phyloP scores from a whole-genome alignment of 1,140 invertebrate genomes.

The Drosophila jambulina region DNA sequence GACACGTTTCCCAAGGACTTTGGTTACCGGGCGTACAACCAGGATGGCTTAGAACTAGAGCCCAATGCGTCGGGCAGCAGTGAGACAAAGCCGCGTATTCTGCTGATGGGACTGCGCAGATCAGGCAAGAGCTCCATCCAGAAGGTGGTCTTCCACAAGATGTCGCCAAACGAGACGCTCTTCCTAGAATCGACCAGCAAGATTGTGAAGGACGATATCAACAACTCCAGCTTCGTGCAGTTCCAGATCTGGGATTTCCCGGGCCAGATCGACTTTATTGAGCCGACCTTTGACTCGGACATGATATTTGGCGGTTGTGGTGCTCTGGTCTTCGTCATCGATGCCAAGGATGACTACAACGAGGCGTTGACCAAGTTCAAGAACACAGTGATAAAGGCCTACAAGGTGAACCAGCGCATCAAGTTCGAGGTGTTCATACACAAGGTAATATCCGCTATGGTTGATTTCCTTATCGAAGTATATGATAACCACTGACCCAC shows the following conservation, averaged over 20 bases:
- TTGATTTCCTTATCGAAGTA: slow-evolving; percentile 14
- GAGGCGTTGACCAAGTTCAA: slow-evolving; percentile 97
- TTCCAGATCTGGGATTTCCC: slow-evolving; percentile 99
- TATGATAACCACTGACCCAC: neutral
- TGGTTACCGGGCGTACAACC: slow-evolving; percentile 94
- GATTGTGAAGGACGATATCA: slow-evolving; percentile 98
- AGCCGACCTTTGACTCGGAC: slow-evolving; percentile 97
- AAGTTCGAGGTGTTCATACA: slow-evolving; percentile 99
- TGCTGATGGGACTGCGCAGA: slow-evolving; percentile 97
- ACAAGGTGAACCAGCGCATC: slow-evolving; percentile 97
- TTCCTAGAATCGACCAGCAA: slow-evolving; percentile 99
- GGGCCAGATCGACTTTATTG: slow-evolving; percentile 99
- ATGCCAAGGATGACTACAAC: slow-evolving; percentile 99
- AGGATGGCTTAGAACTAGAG: slow-evolving; percentile 86
- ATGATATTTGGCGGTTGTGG: slow-evolving; percentile 98
- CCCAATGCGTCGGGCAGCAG: slow-evolving; percentile 62
- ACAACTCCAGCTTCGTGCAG: slow-evolving; percentile 99
- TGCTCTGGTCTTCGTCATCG: slow-evolving; percentile 99
- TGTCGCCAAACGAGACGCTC: slow-evolving; percentile 99
- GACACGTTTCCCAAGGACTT: slow-evolving; percentile 97
- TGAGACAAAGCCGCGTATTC: slow-evolving; percentile 93
- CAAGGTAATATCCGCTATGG: slow-evolving; percentile 86
- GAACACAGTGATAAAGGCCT: slow-evolving; percentile 96
- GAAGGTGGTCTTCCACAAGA: slow-evolving; percentile 99
- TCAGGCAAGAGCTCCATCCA: slow-evolving; percentile 99